Base-by-base conservation (phyloP, 2,888 invertebrate genomes). In the Drosophila dives region DNA sequence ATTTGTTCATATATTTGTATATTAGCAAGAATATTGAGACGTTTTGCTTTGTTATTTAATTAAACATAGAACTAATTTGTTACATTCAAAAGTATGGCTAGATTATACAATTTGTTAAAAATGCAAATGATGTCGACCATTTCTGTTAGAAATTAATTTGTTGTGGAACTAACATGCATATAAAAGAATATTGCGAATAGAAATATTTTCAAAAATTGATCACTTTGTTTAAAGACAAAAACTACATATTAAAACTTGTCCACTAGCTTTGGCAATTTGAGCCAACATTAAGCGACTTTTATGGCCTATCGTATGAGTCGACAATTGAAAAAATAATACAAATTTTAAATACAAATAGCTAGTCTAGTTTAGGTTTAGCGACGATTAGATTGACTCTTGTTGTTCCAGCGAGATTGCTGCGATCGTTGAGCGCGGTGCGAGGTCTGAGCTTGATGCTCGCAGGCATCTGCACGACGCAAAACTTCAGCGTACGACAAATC, bases 401-500 rank as follows among this genome's bases (percentile, higher is more conserved):
- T 51, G 48, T 75, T 77, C 77, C 77, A 80, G 17, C 77, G 77
- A 12, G 77, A 83, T 32, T 83, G 85, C 38, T 90, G 85, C 45
- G 72, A 65, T 3, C 86, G 82, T 55, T 76, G 80, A 3, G 11
- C 38, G 5, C 77, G 77, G 42, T 49, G 40, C 7, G 72, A 58
- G 8, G 72, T 58, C 17, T 72, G 80, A 62, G 66, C 81, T 49
- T 86, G 74, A 33, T 91, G 91, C 66, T 92, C 93, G 63, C 92
- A 92, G 67, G 90, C 90, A 72, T 93, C 93, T 11, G 93, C 95
- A 91, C 96, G 95, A 77, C 96, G 94, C 75, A 97, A 93, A 26
- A 96, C 97, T 92, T 97, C 97, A 8, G 97, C 97, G 92, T 97
- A 97, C 17, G 97, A 97, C 90, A 96, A 94, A 89, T 97, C 97